These are phyloP conservation scores for Ispidina picta DNA, from an alignment of 2,797 vertebrate genomes.

Conservation along the genomic window DNA sequence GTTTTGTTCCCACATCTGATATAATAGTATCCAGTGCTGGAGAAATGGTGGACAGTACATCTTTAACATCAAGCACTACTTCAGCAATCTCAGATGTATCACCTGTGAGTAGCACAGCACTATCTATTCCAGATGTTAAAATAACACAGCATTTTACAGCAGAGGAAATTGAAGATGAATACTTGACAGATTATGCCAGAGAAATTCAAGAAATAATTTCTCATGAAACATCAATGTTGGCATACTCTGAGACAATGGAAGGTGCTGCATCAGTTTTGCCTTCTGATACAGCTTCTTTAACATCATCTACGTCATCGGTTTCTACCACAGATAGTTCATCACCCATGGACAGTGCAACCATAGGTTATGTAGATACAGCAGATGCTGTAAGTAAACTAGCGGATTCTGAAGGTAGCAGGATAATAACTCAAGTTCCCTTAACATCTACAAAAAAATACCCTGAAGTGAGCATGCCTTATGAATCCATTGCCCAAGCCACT, in stretches of 20 bases:
- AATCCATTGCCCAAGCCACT: neutral
- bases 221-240: slow-evolving; percentile 76
- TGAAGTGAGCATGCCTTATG: slow-evolving; percentile 60
- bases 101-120: slow-evolving; percentile 82
- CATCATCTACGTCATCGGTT: slow-evolving; percentile 77
- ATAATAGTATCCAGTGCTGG: slow-evolving; percentile 72
- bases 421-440: slow-evolving; percentile 58
- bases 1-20: slow-evolving; percentile 76
- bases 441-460: slow-evolving; percentile 61
- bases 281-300: slow-evolving; percentile 77
- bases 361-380: slow-evolving; percentile 53
- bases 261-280: slow-evolving; percentile 74
- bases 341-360: slow-evolving; percentile 63
- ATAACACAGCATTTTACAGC: slow-evolving; percentile 97
- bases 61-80: slow-evolving; percentile 75
- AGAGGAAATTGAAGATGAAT: slow-evolving; percentile 94
- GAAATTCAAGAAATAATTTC: slow-evolving; percentile 84
- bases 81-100: slow-evolving; percentile 83
- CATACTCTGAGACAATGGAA: slow-evolving; percentile 74
- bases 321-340: slow-evolving; percentile 77
- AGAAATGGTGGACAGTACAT: slow-evolving; percentile 75
- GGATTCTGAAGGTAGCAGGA: slow-evolving; percentile 62
- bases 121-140: slow-evolving; percentile 96
- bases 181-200: slow-evolving; percentile 81
- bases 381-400: slow-evolving; percentile 54